Evolutionary conservation across 2,797 vertebrate species (phyloP), one percentile per base, ranked within the genome.

Genomic region (Lycodopsis pacificus): DNA sequence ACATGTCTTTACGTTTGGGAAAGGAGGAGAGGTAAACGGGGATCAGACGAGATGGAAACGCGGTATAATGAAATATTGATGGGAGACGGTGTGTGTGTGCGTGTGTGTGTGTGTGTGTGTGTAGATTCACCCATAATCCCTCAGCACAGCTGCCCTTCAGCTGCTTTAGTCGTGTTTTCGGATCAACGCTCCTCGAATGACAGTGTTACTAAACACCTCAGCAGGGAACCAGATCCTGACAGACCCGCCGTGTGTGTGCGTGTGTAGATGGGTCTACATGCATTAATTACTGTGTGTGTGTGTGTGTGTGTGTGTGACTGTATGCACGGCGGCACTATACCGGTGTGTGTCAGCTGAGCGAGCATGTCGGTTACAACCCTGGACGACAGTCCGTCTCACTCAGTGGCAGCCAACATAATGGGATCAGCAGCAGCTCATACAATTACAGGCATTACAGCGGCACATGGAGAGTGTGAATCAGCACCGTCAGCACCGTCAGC

Each of bases 151-250:
- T 66, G 82, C 79, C 82, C 84, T 81, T 76, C 78, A 81, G 75
- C 82, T 85, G 76, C 63, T 67, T 79, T 74, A 83, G 72, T 54
- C 20, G 32, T 27, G 71, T 83, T 84, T 68, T 78, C 73, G 77
- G 68, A 86, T 86, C 86, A 66, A 30, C 46, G 58, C 64, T 51
- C 27, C 64, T 56, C 57, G 8, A 48, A 78, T 76, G 74, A 73
- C 80, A 63, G 44, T 48, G 66, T 72, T 65, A 54, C 76, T 75
- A 65, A 78, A 86, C 83, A 71, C 74, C 84, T 73, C 83, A 80
- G 85, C 70, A 66, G 67, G 82, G 67, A 66, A 6, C 46, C 57
- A 30, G 20, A 83, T 61, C 62, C 34, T 71, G 76, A 76, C 14
- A 70, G 70, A 71, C 77, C 80, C 10, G 25, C 6, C 19, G 46